phyloP scores from a whole-genome alignment of 2,113 vertebrate species.

The Caretta caretta region DNA sequence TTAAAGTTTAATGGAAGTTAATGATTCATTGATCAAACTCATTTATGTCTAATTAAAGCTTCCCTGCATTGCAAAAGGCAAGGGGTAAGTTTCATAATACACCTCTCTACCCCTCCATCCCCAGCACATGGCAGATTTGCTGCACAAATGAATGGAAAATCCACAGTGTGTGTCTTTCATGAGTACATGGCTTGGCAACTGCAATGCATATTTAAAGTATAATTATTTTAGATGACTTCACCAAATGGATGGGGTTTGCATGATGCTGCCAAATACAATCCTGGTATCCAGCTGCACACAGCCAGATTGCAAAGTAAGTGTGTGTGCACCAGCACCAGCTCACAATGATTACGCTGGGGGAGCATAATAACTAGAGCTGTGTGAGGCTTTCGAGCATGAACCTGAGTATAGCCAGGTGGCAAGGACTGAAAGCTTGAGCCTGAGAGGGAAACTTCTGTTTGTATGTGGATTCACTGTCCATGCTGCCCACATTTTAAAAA shows the following conservation, averaged over 20 bases:
- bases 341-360: background rate
- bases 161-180: constrained; percentile 4
- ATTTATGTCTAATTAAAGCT: constrained; percentile 84
- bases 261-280: constrained; percentile 21
- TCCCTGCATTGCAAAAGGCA: constrained; percentile 72
- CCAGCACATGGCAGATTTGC: background rate
- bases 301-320: background rate
- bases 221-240: constrained; percentile 57
- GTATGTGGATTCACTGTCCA: background rate
- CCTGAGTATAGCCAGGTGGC: background rate
- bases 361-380: background rate
- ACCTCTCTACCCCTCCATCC: background rate
- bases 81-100: constrained; percentile 40
- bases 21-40: constrained; percentile 86
- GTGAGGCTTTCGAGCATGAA: background rate
- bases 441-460: background rate
- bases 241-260: constrained; percentile 32
- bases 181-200: constrained; percentile 22
- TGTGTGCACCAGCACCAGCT: background rate
- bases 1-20: constrained; percentile 84
- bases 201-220: constrained; percentile 18
- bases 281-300: constrained; percentile 26
- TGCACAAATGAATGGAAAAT: constrained; percentile 40
- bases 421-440: background rate
- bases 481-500: background rate